phyloP scores from a whole-genome alignment of 1,140 invertebrate species.

The Rhagoletis zephyria region DNA sequence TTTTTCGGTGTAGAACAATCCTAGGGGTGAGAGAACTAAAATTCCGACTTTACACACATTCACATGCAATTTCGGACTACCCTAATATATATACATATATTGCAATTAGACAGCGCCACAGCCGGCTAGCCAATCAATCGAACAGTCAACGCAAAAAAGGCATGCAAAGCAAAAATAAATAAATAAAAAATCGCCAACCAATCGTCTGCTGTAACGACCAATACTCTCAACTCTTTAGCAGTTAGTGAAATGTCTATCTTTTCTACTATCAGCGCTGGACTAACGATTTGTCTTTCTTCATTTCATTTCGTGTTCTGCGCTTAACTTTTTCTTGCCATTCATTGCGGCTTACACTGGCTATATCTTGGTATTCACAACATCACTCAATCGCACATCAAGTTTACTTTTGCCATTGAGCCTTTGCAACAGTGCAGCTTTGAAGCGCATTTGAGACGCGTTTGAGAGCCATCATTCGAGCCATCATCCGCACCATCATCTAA shows the following conservation, averaged over 20 bases:
- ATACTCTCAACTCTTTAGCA: not conserved
- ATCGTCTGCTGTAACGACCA: slow-evolving; percentile 16
- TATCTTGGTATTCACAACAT: slow-evolving; percentile 20
- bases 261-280: slow-evolving; percentile 4
- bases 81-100: not conserved
- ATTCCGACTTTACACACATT: too few relatives aligned
- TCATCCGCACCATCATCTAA: slow-evolving; percentile 19
- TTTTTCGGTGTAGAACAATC: too few relatives aligned
- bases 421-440: not conserved
- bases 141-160: not conserved
- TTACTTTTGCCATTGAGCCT: slow-evolving; percentile 26
- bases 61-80: too few relatives aligned
- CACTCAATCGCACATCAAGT: slow-evolving; percentile 44
- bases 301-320: not conserved
- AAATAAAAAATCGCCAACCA: not conserved
- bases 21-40: too few relatives aligned
- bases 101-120: not conserved
- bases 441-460: slow-evolving; percentile 37
- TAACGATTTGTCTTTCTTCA: slow-evolving; percentile 26
- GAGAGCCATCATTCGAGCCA: slow-evolving; percentile 41
- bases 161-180: not conserved
- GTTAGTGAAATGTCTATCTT: slow-evolving; percentile 23
- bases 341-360: not conserved
- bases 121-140: slow-evolving; percentile 19
- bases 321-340: not conserved